phyloP scores from a whole-genome alignment of 30 jellyfish, hydroid and myxozoan species.

The Chrysaora quinquecirrha region DNA sequence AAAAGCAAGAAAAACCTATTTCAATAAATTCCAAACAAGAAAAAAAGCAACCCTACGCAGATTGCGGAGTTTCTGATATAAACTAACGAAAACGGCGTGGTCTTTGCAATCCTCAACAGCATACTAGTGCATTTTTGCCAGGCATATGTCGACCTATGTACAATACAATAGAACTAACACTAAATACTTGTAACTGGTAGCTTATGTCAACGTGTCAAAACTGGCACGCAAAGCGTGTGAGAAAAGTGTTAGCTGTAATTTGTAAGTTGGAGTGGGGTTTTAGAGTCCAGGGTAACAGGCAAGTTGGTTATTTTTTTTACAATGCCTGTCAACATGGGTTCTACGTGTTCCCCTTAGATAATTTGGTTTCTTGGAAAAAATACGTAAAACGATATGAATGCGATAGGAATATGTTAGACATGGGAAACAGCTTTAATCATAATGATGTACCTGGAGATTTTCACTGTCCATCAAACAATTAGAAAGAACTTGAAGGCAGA shows the following conservation, averaged over 20 bases:
- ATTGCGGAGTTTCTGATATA: not conserved
- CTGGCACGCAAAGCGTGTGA: too few relatives aligned
- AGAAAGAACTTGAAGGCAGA: slow-evolving; percentile 72
- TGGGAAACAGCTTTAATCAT: not conserved
- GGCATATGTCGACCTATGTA: too few relatives aligned
- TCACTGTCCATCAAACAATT: slow-evolving; percentile 76
- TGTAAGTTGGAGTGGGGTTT: not conserved
- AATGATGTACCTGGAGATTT: slow-evolving; percentile 61
- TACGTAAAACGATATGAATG: too few relatives aligned
- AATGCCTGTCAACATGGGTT: not conserved
- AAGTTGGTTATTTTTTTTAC: not conserved
- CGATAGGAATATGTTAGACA: not conserved
- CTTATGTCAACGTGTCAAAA: too few relatives aligned
- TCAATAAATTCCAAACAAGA: not conserved
- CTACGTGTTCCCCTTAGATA: too few relatives aligned
- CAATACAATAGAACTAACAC: too few relatives aligned
- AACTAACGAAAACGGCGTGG: too few relatives aligned
- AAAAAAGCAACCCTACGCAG: not conserved
- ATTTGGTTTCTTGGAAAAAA: too few relatives aligned
- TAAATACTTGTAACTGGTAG: too few relatives aligned
- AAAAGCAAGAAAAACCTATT: not conserved
- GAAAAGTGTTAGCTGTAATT: too few relatives aligned
- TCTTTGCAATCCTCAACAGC: too few relatives aligned
- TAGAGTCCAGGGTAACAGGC: not conserved
- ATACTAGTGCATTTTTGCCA: too few relatives aligned